phyloP scores from a whole-genome alignment of 2,113 vertebrate species.

The Bubalus kerabau region DNA sequence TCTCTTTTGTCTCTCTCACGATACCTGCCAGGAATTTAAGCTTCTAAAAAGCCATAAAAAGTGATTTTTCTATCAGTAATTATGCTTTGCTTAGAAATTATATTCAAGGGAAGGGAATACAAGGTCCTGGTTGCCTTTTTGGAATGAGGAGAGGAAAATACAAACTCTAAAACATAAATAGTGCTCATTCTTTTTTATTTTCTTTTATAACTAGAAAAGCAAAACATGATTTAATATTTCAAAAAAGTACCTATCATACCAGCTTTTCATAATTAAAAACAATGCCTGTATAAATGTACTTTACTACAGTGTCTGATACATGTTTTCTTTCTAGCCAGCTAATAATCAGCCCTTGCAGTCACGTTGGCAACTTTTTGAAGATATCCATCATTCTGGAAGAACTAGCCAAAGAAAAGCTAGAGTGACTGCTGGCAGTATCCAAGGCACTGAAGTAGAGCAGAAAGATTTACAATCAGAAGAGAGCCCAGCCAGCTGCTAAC shows the following conservation, averaged over 20 bases:
- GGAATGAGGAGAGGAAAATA: conserved; percentile 7
- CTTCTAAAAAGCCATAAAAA: background rate
- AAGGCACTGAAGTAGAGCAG: background rate
- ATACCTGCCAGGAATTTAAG: background rate
- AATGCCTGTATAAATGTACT: conserved; percentile 15
- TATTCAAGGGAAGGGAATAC: background rate
- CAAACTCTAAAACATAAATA: conserved; percentile 40
- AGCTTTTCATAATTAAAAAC: conserved; percentile 59
- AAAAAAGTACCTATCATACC: conserved; percentile 34
- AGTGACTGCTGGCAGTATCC: conserved; percentile 24
- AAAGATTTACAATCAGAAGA: conserved; percentile 27
- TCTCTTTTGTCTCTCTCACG: background rate
- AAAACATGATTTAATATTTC: conserved; percentile 62
- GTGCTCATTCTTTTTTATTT: background rate
- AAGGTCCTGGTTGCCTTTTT: conserved; percentile 20
- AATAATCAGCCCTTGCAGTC: conserved; percentile 38
- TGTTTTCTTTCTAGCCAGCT: conserved; percentile 29
- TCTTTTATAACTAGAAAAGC: conserved; percentile 23
- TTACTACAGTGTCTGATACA: conserved; percentile 10
- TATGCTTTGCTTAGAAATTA: conserved; percentile 37
- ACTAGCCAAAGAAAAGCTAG: conserved; percentile 29
- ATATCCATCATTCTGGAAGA: conserved; percentile 50
- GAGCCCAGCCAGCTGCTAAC: background rate
- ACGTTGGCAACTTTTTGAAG: conserved; percentile 40
- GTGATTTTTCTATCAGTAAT: conserved; percentile 15